Evolutionary conservation across 2,113 vertebrate species (phyloP).

Genomic region (Empidonax traillii): DNA sequence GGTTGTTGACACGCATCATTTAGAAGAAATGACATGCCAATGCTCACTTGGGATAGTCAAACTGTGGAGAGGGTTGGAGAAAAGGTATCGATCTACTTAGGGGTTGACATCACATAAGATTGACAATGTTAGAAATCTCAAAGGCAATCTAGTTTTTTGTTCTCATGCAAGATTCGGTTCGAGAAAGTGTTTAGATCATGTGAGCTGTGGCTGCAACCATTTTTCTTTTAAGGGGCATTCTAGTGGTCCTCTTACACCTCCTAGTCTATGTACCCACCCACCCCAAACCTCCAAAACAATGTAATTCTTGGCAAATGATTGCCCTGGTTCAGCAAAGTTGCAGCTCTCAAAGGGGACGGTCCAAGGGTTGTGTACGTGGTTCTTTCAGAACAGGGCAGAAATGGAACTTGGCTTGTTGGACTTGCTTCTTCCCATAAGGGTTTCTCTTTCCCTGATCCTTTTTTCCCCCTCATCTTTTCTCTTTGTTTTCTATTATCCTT

Average conservation of each 20-base stretch:
- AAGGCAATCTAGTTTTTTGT: not conserved
- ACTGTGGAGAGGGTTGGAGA: not conserved
- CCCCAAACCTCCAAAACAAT: not conserved
- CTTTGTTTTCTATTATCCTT: not conserved
- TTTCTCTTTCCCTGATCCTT: not conserved
- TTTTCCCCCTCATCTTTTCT: not conserved
- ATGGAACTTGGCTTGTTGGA: not conserved
- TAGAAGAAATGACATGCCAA: not conserved
- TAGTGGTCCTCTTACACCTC: not conserved
- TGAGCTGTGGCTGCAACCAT: not conserved
- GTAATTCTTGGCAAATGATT: not conserved
- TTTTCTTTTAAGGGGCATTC: not conserved
- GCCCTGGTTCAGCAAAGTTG: not conserved
- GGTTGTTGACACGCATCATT: not conserved
- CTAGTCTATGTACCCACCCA: not conserved
- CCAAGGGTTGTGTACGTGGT: rapidly evolving
- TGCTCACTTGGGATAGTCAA: not conserved
- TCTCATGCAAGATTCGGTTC: not conserved
- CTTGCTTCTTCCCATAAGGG: not conserved
- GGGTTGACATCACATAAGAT: not conserved
- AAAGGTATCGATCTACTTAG: not conserved
- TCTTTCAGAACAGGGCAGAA: not conserved
- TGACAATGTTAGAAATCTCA: not conserved
- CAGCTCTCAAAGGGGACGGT: not conserved
- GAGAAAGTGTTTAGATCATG: not conserved